Evolutionary conservation across 1,140 invertebrate species (phyloP).

Genomic region (Amyelois transitella): DNA sequence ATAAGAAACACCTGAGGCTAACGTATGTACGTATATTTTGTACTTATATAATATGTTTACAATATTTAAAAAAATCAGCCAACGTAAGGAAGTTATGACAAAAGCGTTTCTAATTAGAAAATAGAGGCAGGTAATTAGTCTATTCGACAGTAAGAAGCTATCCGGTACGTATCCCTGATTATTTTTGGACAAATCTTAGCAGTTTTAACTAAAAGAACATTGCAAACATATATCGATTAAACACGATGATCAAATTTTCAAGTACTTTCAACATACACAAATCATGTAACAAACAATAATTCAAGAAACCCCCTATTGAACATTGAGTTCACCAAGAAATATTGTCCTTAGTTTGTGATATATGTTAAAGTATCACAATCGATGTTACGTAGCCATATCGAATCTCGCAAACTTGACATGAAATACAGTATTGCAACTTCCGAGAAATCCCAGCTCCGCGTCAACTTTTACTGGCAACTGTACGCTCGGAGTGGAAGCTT

Average conservation of each 20-base stretch:
- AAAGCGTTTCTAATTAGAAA: too few relatives aligned
- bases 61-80: too few relatives aligned
- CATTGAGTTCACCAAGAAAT: background rate
- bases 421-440: background rate
- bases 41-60: too few relatives aligned
- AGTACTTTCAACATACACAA: background rate
- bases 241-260: too few relatives aligned
- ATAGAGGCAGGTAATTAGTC: too few relatives aligned
- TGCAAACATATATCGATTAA: too few relatives aligned
- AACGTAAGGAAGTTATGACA: too few relatives aligned
- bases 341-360: background rate
- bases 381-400: background rate
- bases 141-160: too few relatives aligned
- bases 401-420: background rate
- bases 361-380: background rate
- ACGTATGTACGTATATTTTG: too few relatives aligned
- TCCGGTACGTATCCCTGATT: too few relatives aligned
- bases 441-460: background rate
- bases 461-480: background rate
- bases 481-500: background rate
- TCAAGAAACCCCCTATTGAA: background rate
- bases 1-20: constrained; percentile 8
- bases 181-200: too few relatives aligned
- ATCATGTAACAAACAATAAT: background rate
- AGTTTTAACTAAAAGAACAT: too few relatives aligned